These are phyloP conservation scores for Trogon surrucura DNA, from an alignment of 2,113 vertebrate genomes.

Conservation along the genomic window DNA sequence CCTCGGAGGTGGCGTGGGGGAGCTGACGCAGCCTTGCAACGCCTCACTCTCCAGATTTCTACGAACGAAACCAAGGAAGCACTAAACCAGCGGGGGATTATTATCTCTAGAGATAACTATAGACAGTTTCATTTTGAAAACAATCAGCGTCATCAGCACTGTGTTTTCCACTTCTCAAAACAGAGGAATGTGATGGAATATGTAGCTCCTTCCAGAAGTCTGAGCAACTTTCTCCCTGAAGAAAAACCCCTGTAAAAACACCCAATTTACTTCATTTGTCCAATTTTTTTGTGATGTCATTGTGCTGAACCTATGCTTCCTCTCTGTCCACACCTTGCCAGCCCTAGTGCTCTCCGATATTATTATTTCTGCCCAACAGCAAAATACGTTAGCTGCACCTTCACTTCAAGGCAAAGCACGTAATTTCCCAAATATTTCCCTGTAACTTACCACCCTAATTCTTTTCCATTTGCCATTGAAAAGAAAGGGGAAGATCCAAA, in stretches of 20 bases:
- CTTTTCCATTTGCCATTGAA: background rate
- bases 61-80: constrained; percentile 34
- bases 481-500: background rate
- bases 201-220: background rate
- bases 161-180: constrained; percentile 22
- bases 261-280: background rate
- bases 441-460: background rate
- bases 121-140: constrained; percentile 51
- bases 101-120: constrained; percentile 48
- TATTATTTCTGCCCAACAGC: background rate
- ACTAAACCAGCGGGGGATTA: constrained; percentile 53
- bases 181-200: background rate
- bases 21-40: background rate
- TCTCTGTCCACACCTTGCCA: background rate
- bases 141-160: background rate
- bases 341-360: fast-evolving
- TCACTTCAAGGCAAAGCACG: background rate
- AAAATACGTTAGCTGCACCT: background rate
- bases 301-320: background rate
- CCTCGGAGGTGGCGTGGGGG: background rate
- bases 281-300: background rate
- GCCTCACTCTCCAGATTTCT: constrained; percentile 29
- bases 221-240: background rate
- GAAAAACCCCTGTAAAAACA: background rate
- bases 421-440: background rate